Evolutionary conservation across 1,140 invertebrate genomes (phyloP), one percentile per base, ranked within the genome.

Genomic region (Calliopsis andreniformis): DNA sequence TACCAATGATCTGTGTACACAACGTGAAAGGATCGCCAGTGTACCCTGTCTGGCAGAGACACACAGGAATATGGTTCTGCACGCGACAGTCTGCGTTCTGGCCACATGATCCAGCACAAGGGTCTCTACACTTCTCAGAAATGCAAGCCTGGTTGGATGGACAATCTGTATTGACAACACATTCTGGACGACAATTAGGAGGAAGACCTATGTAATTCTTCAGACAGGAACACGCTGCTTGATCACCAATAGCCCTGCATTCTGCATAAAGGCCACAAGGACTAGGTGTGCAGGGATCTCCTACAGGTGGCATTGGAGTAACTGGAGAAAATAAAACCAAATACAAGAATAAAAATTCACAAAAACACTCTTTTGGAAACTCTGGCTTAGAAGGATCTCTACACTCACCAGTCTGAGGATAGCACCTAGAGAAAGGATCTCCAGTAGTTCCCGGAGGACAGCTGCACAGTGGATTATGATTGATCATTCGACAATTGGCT

Each of bases 61-160:
- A 97, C 25, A 94, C 94, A 20, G 96, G 95, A 25, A 95, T 95
- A 85, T 97, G 96, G 86, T 96, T 96, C 32, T 95, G 94, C n/a
- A 96, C 95, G 78, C 92, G 92, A 87, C 96, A 97, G 62, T 95
- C 92, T 3, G 95, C 94, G 86, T 95, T 94, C 39, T 92, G 80
- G 25, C 96, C 95, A 87, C 96, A 96, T 8, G 94, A 94, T 25
- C 95, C 95, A 63, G 93, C 89, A 82, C 95, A 96, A 47, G 95
- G 95, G 90, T 96, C 94, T 75, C 93, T 89, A 87, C 95, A 96
- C 91, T 94, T 96, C 86, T 94, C 93, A 25, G 91, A 91, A 45
- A 94, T 93, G 72, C 94, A 95, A 39, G 93, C 93, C 76, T 93
- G 92, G 35, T 90, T 90, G 4, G 91, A 89, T 68, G 93, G 72